These are phyloP conservation scores for Hecatera dysodea DNA, from an alignment of 2,888 invertebrate genomes.

Conservation along the genomic window DNA sequence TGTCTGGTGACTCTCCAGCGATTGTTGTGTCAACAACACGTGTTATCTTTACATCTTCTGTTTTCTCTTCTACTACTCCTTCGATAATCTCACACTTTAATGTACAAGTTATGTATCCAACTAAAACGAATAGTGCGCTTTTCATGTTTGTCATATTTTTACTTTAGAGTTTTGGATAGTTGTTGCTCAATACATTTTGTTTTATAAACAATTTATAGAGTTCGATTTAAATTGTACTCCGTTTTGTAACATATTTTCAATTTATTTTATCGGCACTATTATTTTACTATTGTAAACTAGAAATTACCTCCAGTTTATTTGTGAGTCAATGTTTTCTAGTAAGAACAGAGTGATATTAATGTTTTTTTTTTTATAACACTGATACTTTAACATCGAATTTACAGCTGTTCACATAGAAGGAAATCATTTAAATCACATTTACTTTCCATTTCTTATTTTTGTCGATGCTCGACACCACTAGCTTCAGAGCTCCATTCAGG, in stretches of 20 bases:
- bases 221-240: neutral
- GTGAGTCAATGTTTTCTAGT: neutral
- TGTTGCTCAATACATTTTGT: neutral
- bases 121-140: slow-evolving; percentile 9
- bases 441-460: neutral
- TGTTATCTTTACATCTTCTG: neutral
- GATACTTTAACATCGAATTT: neutral
- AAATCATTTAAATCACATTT: neutral
- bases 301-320: neutral
- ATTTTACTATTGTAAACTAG: slow-evolving; percentile 13
- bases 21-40: neutral
- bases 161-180: neutral
- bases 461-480: neutral
- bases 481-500: too few relatives aligned
- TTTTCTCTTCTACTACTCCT: neutral
- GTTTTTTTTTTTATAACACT: too few relatives aligned
- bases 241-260: slow-evolving; percentile 23
- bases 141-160: slow-evolving; percentile 29
- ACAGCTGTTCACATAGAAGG: neutral
- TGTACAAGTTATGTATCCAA: slow-evolving; percentile 13
- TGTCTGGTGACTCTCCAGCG: too few relatives aligned
- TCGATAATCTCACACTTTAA: slow-evolving; percentile 12
- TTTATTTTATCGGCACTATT: slow-evolving; percentile 26
- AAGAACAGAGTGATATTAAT: neutral
- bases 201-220: slow-evolving; percentile 7